A percentile compares a stretch with the other conserved stretches of the same genome.
Evolutionary conservation across 2,113 vertebrate species (phyloP).

Genomic region (Eira barbara): DNA sequence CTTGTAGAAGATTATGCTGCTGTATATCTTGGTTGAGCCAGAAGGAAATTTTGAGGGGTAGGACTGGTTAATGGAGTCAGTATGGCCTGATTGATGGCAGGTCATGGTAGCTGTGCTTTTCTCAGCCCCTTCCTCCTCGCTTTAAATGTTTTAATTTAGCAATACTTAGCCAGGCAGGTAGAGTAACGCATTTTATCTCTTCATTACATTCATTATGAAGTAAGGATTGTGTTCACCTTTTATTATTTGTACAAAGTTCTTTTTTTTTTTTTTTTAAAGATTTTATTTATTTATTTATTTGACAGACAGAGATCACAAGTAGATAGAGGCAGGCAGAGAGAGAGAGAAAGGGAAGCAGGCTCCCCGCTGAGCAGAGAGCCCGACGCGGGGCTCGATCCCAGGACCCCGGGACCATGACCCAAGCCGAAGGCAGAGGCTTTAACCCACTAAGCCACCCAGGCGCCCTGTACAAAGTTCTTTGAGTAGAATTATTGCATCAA

Average conservation of each 20-base stretch:
- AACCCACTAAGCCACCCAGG: no score
- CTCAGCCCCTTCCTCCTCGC: neutral
- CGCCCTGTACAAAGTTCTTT: neutral
- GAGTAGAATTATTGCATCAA: conserved; percentile 1
- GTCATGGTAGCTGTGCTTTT: neutral
- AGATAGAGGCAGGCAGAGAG: no score
- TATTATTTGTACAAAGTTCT: neutral
- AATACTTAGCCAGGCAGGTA: neutral
- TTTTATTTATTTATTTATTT: no score
- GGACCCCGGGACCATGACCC: no score
- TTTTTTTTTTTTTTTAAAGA: no score
- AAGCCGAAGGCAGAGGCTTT: no score
- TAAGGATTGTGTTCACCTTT: neutral
- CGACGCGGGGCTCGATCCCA: no score
- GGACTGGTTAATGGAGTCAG: neutral
- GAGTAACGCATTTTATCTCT: neutral
- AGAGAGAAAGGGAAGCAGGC: no score
- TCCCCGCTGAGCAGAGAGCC: no score
- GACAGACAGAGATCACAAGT: no score
- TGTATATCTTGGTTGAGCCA: neutral
- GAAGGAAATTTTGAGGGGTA: neutral
- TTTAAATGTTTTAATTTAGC: neutral
- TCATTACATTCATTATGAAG: neutral
- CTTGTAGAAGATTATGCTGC: neutral
- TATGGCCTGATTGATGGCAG: neutral